These are phyloP conservation scores for Pyxicephalus adspersus DNA, from an alignment of 2,113 vertebrate species.

Conservation along the genomic window DNA sequence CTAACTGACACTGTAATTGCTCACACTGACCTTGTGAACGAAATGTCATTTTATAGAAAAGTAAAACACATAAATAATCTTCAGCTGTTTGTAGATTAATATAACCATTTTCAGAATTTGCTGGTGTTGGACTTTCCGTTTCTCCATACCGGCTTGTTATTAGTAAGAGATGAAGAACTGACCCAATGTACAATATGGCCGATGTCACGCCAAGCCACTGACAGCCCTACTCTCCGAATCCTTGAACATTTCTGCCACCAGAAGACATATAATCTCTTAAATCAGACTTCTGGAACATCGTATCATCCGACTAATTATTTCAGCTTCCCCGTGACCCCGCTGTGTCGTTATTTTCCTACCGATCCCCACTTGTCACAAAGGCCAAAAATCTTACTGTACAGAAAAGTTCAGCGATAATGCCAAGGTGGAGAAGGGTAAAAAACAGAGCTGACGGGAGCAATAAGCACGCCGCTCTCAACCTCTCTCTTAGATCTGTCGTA, in stretches of 20 bases:
- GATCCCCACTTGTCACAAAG: neutral
- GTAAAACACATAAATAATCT: too few species aligned
- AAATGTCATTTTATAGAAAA: too few species aligned
- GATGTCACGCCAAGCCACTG: too few species aligned
- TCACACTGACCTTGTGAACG: too few species aligned
- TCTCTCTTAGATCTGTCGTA: constrained; percentile 56
- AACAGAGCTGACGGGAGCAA: constrained; percentile 51
- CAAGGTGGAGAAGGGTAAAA: neutral
- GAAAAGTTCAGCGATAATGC: neutral
- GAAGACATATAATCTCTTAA: neutral
- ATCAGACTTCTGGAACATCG: neutral
- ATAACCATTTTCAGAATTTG: too few species aligned
- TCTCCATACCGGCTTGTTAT: too few species aligned
- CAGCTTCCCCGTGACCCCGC: neutral
- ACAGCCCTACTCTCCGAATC: too few species aligned
- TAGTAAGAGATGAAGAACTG: too few species aligned
- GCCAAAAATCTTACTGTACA: constrained; percentile 1
- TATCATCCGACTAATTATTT: neutral
- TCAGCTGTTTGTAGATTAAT: too few species aligned
- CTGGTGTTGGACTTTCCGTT: too few species aligned
- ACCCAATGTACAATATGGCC: too few species aligned
- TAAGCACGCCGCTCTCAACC: constrained; percentile 18
- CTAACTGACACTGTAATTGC: too few species aligned
- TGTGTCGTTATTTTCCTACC: neutral
- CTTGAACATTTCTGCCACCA: neutral